Conservation (phyloP, 2,113 vertebrate species). For the Phrynocephalus versicolor region DNA sequence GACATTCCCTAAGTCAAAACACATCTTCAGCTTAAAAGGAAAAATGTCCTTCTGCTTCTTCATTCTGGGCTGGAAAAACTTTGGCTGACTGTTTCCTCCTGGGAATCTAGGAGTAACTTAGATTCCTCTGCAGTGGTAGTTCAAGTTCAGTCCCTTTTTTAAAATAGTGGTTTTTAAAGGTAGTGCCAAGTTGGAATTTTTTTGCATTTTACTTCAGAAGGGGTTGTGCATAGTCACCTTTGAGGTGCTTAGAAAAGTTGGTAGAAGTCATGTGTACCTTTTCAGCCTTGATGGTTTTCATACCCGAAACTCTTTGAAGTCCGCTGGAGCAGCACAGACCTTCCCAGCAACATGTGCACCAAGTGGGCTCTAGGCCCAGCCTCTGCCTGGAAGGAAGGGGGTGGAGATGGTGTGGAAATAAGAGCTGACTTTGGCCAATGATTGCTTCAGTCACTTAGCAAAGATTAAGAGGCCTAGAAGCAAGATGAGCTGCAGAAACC, state of each 20-base stretch:
- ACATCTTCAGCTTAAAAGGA: background rate
- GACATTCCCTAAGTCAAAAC: background rate
- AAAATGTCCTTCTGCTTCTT: background rate
- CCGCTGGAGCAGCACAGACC: background rate
- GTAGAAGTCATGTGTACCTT: background rate
- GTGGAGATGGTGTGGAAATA: conserved; percentile 6
- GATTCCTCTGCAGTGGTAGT: background rate
- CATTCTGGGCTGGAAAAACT: background rate
- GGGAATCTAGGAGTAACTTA: background rate
- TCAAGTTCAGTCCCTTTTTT: too few relatives aligned
- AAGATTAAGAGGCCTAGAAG: background rate
- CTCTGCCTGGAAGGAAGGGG: conserved; percentile 13
- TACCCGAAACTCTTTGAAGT: background rate
- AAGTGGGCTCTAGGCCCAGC: background rate
- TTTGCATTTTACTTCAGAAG: too few relatives aligned
- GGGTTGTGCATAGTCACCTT: too few relatives aligned
- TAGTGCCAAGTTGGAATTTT: background rate
- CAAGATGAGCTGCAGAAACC: background rate
- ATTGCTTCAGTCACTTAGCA: background rate
- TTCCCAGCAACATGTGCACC: background rate
- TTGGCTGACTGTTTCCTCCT: background rate
- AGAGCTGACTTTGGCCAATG: background rate
- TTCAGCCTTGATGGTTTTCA: background rate
- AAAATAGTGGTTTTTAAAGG: too few relatives aligned
- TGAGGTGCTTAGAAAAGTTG: background rate